Evolutionary conservation across 2,113 vertebrate species (phyloP), one percentile per base, ranked within the genome.

Genomic region (Oplegnathus fasciatus): DNA sequence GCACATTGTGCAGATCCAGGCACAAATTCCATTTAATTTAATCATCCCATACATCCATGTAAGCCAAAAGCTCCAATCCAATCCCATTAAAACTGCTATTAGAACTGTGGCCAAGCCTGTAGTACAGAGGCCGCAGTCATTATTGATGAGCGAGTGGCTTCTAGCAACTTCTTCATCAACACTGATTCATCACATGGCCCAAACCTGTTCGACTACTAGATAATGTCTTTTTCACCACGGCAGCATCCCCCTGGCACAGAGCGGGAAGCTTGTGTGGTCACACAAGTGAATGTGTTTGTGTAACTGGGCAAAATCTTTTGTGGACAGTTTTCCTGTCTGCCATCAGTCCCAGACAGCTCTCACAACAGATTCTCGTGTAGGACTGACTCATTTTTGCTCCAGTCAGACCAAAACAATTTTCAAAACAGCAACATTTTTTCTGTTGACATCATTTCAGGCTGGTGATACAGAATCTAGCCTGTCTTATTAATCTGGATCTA

Each of bases 21-120:
- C 52, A 89, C 75, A 86, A 82, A 78, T 85, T 84, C 76, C 48
- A 34, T 82, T 85, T 78, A 65, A 86, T 88, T 80, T 78, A 83
- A 87, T 91, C 62, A 75, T 78, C 62, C 65, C 50, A 57, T 78
- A 85, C 69, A 82, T 85, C 72, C 65, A 85, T 84, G 52, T 64
- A 80, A 75, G 54, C 85, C 78, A 87, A 90, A 87, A 74, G 58
- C 60, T 68, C 58, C 55, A 78, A 75, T 75, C 83, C 65, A 81
- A 75, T 88, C 74, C 77, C 52, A 86, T 90, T 87, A 82, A 84
- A 90, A 52, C 50, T 4, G 62, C 80, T 79, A 78, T 76, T 69
- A 80, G 44, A 92, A 79, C 67, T 60, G 73, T 69, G 83, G 62
- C 46, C 78, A 66, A 75, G 17, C 52, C 78, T 75, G 67, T 76